Evolutionary conservation across 2,888 invertebrate species (phyloP), one percentile per base, ranked within the genome.

Genomic region (Halocaridina rubra): DNA sequence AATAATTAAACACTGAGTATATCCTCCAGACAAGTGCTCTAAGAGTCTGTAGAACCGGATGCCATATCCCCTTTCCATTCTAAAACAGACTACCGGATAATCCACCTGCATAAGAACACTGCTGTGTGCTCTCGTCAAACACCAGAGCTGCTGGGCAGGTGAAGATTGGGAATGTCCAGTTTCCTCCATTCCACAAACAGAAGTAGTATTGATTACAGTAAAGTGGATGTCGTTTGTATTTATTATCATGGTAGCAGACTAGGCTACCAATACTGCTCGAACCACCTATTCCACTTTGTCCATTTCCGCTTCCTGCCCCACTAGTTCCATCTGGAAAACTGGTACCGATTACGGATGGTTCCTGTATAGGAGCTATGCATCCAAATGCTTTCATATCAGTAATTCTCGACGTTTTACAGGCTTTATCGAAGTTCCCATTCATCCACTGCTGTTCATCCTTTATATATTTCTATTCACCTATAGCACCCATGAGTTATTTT

Each of bases 181-280:
- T 76, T 8, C 33, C 2, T n/a, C 84, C 88, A 32, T 87, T 84
- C 84, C 81, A 86, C 13, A 84, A 71, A 19, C 87, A 86, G 61
- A 84, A 78, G 64, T 89, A 86, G 64, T 86, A 88, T 22, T 88
- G 85, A 87, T 88, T 88, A 53, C 89, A 88, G 81, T 81, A 88
- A 3, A 85, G 53, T 0, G 88, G 88, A 30, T 88, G 88, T 1
- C 84, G 84, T 0, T 77, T 77, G 67, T 87, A 85, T 30, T 71
- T 82, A 10, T 79, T 81, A 59, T 80, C 75, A 3, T 84, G 74
- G 46, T 71, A 76, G n/a, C 88, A 88, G 61, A 72, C 61, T 24
- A 19, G 5, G 7, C 80, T 59, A 10, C 59, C 69, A 5, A 8
- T 69, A 10, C 71, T 57, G 0, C 71, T 59, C 3, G 8, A 1